Conservation (phyloP, 2,113 vertebrate species). For the Oceanodroma tethys region DNA sequence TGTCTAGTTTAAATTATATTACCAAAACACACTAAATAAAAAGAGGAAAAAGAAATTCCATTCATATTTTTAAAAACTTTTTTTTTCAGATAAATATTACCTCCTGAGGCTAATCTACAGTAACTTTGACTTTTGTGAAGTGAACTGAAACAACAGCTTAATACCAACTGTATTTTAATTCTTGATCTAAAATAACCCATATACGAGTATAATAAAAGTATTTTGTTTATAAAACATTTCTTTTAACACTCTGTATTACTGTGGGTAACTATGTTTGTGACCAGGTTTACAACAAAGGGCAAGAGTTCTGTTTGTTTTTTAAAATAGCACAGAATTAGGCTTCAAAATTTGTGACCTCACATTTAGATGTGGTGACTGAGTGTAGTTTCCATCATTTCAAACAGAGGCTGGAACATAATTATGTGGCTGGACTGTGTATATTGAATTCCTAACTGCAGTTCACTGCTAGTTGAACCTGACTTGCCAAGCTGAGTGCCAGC, state of each 20-base stretch:
- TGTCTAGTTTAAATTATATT: background rate
- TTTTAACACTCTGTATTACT: background rate
- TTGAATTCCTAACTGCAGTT: background rate
- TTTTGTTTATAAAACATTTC: constrained; percentile 7
- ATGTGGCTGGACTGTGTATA: rapidly evolving
- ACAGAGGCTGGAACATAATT: background rate
- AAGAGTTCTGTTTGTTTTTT: background rate
- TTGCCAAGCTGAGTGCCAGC: background rate
- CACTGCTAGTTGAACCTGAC: background rate
- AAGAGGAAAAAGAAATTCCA: background rate
- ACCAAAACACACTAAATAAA: background rate
- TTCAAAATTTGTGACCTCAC: background rate
- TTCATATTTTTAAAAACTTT: background rate
- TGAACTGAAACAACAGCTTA: background rate
- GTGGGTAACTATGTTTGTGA: background rate
- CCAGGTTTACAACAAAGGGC: background rate
- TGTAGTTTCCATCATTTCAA: background rate
- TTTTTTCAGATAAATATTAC: background rate
- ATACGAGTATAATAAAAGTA: constrained; percentile 30
- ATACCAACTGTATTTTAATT: background rate
- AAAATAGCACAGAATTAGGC: background rate
- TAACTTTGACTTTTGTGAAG: background rate
- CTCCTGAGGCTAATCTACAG: background rate
- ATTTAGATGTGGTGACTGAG: background rate
- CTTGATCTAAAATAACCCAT: background rate